A percentile compares a stretch with the other conserved stretches of the same genome.
These are phyloP conservation scores for Etheostoma cragini DNA, from an alignment of 2,113 vertebrate genomes.

Conservation along the genomic window DNA sequence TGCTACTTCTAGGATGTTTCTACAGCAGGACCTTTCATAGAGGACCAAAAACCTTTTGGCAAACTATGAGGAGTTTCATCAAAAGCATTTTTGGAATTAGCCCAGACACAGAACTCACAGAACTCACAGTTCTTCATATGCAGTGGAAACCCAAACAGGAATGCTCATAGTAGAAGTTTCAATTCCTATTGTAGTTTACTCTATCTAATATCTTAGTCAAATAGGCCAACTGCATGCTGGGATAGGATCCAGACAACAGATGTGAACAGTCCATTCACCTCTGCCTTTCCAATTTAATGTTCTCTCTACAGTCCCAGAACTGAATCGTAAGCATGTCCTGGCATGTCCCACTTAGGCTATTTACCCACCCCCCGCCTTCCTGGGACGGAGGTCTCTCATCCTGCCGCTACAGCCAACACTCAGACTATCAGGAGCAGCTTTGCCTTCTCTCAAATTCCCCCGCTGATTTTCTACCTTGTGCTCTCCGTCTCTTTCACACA, in stretches of 20 bases:
- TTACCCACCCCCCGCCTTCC: constrained; percentile 60
- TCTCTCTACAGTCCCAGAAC: constrained; percentile 50
- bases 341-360: constrained; percentile 77
- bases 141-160: background rate
- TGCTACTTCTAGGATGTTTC: background rate
- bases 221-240: constrained; percentile 41
- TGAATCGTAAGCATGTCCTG: constrained; percentile 73
- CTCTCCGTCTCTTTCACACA: constrained; percentile 50
- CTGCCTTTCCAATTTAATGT: constrained; percentile 50
- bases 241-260: constrained; percentile 59
- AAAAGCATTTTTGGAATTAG: background rate
- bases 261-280: constrained; percentile 59
- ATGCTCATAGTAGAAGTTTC: background rate
- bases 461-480: constrained; percentile 54
- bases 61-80: background rate
- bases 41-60: background rate
- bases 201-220: constrained; percentile 10
- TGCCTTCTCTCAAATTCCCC: constrained; percentile 68
- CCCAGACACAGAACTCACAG: too few species aligned
- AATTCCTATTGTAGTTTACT: background rate
- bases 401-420: constrained; percentile 66
- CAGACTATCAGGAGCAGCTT: constrained; percentile 61
- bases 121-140: background rate
- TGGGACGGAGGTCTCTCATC: constrained; percentile 55
- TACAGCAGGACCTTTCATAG: background rate